Conservation (phyloP, 2,797 vertebrate genomes). For the Loris lydekkerianus region DNA sequence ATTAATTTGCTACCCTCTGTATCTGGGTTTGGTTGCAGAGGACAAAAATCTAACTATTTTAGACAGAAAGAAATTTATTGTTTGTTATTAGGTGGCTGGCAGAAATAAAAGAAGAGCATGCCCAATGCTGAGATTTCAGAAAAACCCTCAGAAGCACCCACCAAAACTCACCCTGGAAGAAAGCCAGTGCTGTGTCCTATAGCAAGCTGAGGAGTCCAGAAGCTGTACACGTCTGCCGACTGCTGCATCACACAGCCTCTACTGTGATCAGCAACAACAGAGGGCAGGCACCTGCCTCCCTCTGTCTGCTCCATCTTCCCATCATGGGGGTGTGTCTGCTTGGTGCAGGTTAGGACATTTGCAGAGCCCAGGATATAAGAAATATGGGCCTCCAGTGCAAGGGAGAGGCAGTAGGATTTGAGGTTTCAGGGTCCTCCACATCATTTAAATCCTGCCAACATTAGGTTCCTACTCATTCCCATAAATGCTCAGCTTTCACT, state of each 20-base stretch:
- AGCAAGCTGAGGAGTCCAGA: not conserved
- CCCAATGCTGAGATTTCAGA: not conserved
- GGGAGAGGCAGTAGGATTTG: not conserved
- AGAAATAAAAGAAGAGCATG: not conserved
- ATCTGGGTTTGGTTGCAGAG: not conserved
- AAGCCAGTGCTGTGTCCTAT: not conserved
- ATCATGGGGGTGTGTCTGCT: not conserved
- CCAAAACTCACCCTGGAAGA: not conserved
- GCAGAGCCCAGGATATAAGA: not conserved
- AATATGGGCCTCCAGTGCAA: not conserved
- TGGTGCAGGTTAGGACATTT: not conserved
- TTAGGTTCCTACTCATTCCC: not conserved
- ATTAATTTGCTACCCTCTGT: not conserved
- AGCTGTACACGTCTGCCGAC: not conserved
- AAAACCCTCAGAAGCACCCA: not conserved
- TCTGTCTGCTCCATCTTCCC: not conserved
- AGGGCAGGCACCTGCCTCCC: not conserved
- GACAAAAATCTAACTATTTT: not conserved
- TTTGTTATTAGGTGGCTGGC: not conserved
- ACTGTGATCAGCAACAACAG: not conserved
- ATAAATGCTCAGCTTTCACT: not conserved
- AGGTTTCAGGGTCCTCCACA: not conserved
- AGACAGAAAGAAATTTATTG: conserved; percentile 4
- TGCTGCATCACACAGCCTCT: not conserved
- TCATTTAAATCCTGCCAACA: not conserved